Conservation (phyloP, 2,888 invertebrate genomes). For the Drosophila kuntzei region DNA sequence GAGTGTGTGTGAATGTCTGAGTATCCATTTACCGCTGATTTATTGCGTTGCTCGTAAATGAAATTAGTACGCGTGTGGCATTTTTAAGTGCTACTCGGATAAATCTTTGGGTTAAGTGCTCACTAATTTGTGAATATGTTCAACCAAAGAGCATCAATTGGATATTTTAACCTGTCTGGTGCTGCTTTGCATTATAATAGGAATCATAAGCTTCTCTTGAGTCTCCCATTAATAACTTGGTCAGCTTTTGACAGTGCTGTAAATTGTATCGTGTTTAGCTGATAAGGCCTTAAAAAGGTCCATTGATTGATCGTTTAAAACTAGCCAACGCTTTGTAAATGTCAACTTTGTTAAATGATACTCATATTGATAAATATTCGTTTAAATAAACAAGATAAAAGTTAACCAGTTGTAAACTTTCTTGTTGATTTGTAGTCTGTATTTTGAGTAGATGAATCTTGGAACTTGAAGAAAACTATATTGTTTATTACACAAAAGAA, state of each 20-base stretch:
- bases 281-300: neutral
- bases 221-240: constrained; percentile 45
- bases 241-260: constrained; percentile 45
- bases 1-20: constrained; percentile 12
- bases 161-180: constrained; percentile 10
- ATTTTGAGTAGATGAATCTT: neutral
- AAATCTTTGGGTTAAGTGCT: constrained; percentile 33
- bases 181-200: constrained; percentile 34
- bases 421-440: neutral
- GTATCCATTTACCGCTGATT: constrained; percentile 55
- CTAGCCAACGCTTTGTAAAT: constrained; percentile 41
- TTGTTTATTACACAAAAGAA: neutral
- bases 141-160: constrained; percentile 19
- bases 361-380: constrained; percentile 22
- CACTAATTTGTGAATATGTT: constrained; percentile 39
- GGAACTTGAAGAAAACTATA: neutral
- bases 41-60: constrained; percentile 46
- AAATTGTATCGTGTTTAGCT: constrained; percentile 28
- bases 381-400: constrained; percentile 9
- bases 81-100: constrained; percentile 21
- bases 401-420: neutral
- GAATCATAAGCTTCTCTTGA: constrained; percentile 1
- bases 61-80: constrained; percentile 45
- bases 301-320: constrained; percentile 49
- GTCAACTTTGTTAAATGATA: constrained; percentile 49